These are phyloP conservation scores for Zosterops japonicus DNA, from an alignment of 2,113 vertebrate genomes.

Conservation along the genomic window DNA sequence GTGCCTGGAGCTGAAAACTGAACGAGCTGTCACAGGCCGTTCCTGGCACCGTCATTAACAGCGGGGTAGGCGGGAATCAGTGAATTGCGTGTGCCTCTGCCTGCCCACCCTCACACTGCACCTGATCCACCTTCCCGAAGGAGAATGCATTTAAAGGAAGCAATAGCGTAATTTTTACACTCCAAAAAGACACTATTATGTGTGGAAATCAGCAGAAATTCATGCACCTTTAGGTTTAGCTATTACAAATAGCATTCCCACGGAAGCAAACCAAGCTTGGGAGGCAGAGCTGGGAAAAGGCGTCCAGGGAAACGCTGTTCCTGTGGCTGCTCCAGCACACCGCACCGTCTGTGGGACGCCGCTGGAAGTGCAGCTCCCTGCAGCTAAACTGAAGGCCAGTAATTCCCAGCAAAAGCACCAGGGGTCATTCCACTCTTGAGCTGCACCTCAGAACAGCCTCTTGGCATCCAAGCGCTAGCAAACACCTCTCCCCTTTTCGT, in stretches of 20 bases:
- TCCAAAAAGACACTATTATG: fast-evolving
- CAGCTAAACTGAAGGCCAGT: background rate
- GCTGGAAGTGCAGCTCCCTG: fast-evolving
- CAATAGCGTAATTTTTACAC: background rate
- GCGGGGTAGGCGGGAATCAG: background rate
- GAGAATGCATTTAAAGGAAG: background rate
- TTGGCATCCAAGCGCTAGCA: background rate
- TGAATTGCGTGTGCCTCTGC: background rate
- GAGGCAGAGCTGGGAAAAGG: background rate
- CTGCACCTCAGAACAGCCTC: background rate
- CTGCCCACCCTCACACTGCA: background rate
- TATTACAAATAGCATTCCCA: background rate
- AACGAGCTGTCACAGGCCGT: background rate
- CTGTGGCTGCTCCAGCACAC: fast-evolving
- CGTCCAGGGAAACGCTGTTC: background rate
- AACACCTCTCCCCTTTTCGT: background rate
- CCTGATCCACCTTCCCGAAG: background rate
- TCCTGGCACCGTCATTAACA: background rate
- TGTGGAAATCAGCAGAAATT: background rate
- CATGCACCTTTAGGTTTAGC: background rate
- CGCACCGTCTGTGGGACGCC: fast-evolving
- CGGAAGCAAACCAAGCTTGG: background rate
- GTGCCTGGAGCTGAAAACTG: background rate
- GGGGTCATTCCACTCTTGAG: conserved; percentile 64
- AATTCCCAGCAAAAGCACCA: conserved; percentile 61